Base-by-base conservation (phyloP, 2,797 vertebrate genomes). In the Orientallactaga sibirica region DNA sequence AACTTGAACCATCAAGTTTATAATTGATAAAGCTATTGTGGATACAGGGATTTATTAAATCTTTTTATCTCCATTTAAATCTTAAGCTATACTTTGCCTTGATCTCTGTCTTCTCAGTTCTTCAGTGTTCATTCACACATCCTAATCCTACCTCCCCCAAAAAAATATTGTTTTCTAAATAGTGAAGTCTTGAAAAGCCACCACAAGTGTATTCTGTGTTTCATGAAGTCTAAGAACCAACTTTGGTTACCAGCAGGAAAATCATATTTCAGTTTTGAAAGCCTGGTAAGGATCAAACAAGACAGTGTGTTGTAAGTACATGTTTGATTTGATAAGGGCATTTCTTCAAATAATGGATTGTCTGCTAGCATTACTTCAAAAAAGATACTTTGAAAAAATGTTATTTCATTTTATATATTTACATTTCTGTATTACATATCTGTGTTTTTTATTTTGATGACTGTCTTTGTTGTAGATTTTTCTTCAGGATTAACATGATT, bases 161-260 rank as follows among this genome's bases (percentile, higher is more conserved):
- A 22, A 66, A 83, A 94, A 95, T 68, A 79, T 73, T n/a, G 43
- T 95, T 96, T 95, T 92, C 92, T 85, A 96, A 95, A 71, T 92
- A 95, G 71, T 90, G 89, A 90, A 96, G 96, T 95, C 92, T 95
- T 95, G 94, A 96, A 96, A 96, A 96, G 82, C 91, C 95, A 91
- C 78, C 76, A 95, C 74, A 48, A 88, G 58, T 94, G 84, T 58
- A 89, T 96, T 95, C 95, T 96, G 58, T 94, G 73, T 96, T 96
- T 95, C 92, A 92, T 92, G 94, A 97, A 95, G 96, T 95, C 81
- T 91, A 97, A 97, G 95, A 96, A 92, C 93, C 91, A 94, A 90
- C 92, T 93, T 95, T 93, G 82, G 81, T 96, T 93, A 80, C 92
- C 82, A 91, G 92, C 95, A 96, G 91, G 85, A 95, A 97, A 97